Conservation (phyloP, 1,140 invertebrate species). For the Drosophila ercepeae region DNA sequence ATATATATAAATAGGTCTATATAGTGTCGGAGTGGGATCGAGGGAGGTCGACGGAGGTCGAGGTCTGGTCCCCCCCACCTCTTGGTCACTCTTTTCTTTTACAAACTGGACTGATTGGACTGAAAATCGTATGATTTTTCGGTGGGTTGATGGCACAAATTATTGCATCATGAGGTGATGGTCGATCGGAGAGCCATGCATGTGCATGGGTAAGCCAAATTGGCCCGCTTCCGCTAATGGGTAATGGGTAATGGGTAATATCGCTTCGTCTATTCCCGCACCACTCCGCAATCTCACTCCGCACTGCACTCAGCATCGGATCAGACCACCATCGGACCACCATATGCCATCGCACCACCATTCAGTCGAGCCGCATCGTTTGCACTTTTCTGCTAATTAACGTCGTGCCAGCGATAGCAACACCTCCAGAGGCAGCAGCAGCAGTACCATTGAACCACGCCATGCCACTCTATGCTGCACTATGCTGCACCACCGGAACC, state of each 20-base stretch:
- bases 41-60: conserved; percentile 43
- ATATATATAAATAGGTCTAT: background rate
- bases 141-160: conserved; percentile 58
- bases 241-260: conserved; percentile 24
- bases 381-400: conserved; percentile 76
- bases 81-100: conserved; percentile 12
- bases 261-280: conserved; percentile 8
- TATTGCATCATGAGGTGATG: conserved; percentile 65
- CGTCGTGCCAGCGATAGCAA: conserved; percentile 52
- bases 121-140: conserved; percentile 54
- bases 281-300: background rate
- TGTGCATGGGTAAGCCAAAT: conserved; percentile 52
- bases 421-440: conserved; percentile 43
- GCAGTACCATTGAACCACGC: background rate
- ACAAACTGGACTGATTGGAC: conserved; percentile 10
- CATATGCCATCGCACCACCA: conserved; percentile 5
- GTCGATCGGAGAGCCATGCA: conserved; percentile 20
- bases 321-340: background rate
- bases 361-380: conserved; percentile 39
- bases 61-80: conserved; percentile 17
- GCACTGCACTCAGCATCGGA: background rate
- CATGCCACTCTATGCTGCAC: background rate
- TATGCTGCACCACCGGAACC: conserved; percentile 39
- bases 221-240: conserved; percentile 68
- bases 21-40: background rate